Evolutionary conservation across 2,797 vertebrate genomes (phyloP).

Genomic region (Euphonia xanthogaster): DNA sequence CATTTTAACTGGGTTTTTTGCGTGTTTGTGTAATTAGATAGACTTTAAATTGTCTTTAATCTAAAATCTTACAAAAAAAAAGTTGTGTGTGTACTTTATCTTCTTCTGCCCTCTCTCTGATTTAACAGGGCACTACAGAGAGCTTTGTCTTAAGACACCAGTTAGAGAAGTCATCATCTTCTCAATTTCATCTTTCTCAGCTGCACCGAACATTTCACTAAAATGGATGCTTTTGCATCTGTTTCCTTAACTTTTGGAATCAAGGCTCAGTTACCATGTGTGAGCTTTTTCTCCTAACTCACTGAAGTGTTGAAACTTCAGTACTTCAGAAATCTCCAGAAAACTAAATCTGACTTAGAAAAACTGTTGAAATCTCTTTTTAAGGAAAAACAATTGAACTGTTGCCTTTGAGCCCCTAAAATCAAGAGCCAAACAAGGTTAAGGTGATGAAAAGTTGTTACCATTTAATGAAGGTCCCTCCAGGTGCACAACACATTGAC

Average conservation of each 20-base stretch:
- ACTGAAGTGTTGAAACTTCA: background rate
- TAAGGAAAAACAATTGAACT: background rate
- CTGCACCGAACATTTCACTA: background rate
- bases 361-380: background rate
- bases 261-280: background rate
- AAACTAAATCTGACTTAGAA: background rate
- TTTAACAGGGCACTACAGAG: background rate
- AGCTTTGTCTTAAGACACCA: background rate
- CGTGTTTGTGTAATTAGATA: background rate
- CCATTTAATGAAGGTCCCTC: background rate
- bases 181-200: background rate
- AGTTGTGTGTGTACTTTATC: background rate
- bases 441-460: background rate
- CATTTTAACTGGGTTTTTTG: background rate
- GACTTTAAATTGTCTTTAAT: background rate
- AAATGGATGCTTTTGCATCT: background rate
- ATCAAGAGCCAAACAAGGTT: background rate
- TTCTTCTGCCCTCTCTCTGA: background rate
- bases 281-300: background rate
- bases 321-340: background rate
- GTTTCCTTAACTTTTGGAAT: background rate
- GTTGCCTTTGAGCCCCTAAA: background rate
- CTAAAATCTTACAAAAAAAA: background rate
- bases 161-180: background rate
- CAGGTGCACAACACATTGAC: accelerated